phyloP scores from a whole-genome alignment of 2,797 vertebrate genomes.

The Xiphorhynchus erythropygius region DNA sequence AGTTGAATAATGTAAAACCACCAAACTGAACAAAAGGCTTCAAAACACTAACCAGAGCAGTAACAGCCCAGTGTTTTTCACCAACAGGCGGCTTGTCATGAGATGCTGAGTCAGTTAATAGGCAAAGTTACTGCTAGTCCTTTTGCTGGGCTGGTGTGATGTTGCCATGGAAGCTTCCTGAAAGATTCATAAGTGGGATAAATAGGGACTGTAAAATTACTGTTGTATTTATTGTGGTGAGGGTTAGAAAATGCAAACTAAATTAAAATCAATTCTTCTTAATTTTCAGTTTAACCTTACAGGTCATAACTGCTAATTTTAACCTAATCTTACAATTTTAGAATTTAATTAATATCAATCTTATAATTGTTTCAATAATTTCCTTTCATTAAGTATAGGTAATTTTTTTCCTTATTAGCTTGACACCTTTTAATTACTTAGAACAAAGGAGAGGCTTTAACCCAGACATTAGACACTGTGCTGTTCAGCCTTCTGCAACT shows the following conservation, averaged over 20 bases:
- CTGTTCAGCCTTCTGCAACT: background rate
- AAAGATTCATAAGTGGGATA: background rate
- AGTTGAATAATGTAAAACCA: background rate
- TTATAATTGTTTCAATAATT: background rate
- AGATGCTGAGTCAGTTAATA: background rate
- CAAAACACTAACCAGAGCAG: background rate
- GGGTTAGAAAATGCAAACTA: constrained; percentile 4
- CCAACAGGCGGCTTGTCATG: background rate
- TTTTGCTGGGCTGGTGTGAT: background rate
- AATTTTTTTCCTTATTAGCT: background rate
- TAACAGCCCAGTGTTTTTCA: background rate
- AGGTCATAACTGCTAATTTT: background rate
- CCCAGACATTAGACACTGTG: background rate
- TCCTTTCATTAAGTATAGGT: background rate
- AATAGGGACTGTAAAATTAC: background rate
- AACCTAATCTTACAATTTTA: background rate
- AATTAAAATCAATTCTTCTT: background rate
- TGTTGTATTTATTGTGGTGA: background rate
- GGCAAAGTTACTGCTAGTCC: background rate
- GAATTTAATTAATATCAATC: background rate
- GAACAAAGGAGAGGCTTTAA: background rate
- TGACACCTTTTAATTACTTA: background rate
- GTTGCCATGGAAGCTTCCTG: background rate
- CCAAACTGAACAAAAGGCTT: background rate
- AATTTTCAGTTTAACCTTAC: background rate